Percentiles rank a stretch among this genome's conserved stretches.
phyloP scores from a whole-genome alignment of 2,888 invertebrate species.

The Unio delphinus region DNA sequence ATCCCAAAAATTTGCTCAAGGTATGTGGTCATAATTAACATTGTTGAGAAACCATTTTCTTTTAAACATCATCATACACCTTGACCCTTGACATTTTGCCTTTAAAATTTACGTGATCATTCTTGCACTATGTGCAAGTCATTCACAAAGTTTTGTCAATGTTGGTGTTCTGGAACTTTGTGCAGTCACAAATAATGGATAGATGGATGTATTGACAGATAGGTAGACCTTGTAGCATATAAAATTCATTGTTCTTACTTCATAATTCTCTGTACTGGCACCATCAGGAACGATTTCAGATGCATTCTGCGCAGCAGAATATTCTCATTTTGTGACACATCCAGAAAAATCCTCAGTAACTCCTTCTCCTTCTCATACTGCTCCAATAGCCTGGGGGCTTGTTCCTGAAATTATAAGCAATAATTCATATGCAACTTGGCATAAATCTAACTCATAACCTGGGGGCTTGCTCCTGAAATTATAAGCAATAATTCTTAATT shows the following conservation, averaged over 20 bases:
- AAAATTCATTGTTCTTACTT: slow-evolving; percentile 74
- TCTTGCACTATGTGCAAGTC: too few species aligned
- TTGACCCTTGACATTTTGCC: too few species aligned
- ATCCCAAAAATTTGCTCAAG: too few species aligned
- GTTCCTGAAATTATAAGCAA: slow-evolving; percentile 76
- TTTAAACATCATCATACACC: too few species aligned
- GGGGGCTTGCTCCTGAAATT: too few species aligned
- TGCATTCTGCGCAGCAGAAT: slow-evolving; percentile 93
- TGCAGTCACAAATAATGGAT: not conserved
- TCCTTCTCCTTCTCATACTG: slow-evolving; percentile 96
- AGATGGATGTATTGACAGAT: not conserved
- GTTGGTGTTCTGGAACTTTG: not conserved
- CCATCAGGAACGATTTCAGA: slow-evolving; percentile 97
- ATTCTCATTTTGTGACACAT: slow-evolving; percentile 97
- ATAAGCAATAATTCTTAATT: too few species aligned
- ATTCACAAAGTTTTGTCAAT: too few species aligned
- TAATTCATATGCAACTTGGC: too few species aligned
- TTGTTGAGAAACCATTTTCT: too few species aligned
- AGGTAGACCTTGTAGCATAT: not conserved
- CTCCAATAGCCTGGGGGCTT: slow-evolving; percentile 88
- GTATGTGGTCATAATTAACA: too few species aligned
- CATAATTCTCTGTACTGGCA: slow-evolving; percentile 96
- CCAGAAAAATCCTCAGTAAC: slow-evolving; percentile 90
- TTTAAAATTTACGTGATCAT: too few species aligned
- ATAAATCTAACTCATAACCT: too few species aligned